Evolutionary conservation across 1,140 invertebrate species (phyloP), one percentile per base, ranked within the genome.

Genomic region (Drosophila punjabiensis): DNA sequence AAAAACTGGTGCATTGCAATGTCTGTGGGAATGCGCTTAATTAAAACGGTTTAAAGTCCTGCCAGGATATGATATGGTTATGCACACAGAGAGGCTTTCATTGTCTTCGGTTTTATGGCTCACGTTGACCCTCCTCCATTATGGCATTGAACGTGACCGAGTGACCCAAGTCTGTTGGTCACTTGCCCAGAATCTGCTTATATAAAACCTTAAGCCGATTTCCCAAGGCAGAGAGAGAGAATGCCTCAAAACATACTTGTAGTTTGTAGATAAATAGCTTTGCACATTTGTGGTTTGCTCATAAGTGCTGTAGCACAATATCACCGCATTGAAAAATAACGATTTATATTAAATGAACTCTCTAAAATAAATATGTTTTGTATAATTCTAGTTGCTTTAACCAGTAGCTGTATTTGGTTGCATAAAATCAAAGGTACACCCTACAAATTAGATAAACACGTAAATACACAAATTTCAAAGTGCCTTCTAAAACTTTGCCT

Each of bases 1-100:
- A 62, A 52, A 78, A 75, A 60, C 41, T 61, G 60, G 60, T 73
- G 74, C 62, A 77, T n/a, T 67, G 39, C 62, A 77, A 20, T 67
- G 39, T 59, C 45, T 28, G 28, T 24, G 32, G 35, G 56, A 71
- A 75, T 60, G 56, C 41, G 32, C 60, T 85, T 78, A 86, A 86
- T 85, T 86, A 78, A 78, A 78, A 82, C 56, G 33, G 33, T 81
- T 81, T 73, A 76, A 80, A 80, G 45, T 45, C 33, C 37, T 28
- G 30, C 5, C 63, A 24, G 35, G 14, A 58, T 28, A 37, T 53
- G 32, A 41, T 16, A 45, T 43, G 18, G 48, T 33, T 45, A 30
- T n/a, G 33, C 45, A 13, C 48, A 35, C 20, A 43, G 24, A 20
- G 20, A 24, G 30, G 18, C 63, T n/a, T 35, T 35, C 64, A 35